Evolutionary conservation across 2,888 invertebrate species (phyloP).

Genomic region (Gerris lacustris): DNA sequence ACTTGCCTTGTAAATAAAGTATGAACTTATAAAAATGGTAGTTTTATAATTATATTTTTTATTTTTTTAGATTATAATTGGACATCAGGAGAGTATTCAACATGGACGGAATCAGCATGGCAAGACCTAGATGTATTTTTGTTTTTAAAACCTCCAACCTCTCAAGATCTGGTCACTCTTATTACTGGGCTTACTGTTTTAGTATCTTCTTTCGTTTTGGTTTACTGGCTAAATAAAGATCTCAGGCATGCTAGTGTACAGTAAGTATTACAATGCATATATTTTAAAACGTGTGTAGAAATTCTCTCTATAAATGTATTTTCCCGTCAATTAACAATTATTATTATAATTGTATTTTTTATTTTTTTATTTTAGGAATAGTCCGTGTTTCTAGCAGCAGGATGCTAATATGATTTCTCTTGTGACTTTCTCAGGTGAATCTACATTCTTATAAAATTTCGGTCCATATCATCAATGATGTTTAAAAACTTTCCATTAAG

Average conservation of each 20-base stretch:
- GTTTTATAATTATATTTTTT: too few species aligned
- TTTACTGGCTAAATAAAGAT: conserved; percentile 40
- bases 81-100: conserved; percentile 61
- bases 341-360: neutral
- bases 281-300: neutral
- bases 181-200: conserved; percentile 43
- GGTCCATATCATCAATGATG: too few species aligned
- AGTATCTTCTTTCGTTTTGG: conserved; percentile 41
- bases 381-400: conserved; percentile 20
- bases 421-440: conserved; percentile 12
- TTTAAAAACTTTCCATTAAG: too few species aligned
- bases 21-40: too few species aligned
- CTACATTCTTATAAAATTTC: conserved; percentile 31
- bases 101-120: conserved; percentile 87
- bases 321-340: neutral
- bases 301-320: neutral
- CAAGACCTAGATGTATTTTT: conserved; percentile 56
- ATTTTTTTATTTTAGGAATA: conserved; percentile 15
- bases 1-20: too few species aligned
- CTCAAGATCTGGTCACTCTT: conserved; percentile 44
- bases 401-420: conserved; percentile 24
- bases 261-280: conserved; percentile 22
- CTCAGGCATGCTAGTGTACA: conserved; percentile 38
- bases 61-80: conserved; percentile 54
- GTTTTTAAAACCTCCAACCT: conserved; percentile 59